Percentiles rank a stretch among this genome's conserved stretches.
Evolutionary conservation across 2,888 invertebrate genomes (phyloP).

Genomic region (Melanostoma scalare): DNA sequence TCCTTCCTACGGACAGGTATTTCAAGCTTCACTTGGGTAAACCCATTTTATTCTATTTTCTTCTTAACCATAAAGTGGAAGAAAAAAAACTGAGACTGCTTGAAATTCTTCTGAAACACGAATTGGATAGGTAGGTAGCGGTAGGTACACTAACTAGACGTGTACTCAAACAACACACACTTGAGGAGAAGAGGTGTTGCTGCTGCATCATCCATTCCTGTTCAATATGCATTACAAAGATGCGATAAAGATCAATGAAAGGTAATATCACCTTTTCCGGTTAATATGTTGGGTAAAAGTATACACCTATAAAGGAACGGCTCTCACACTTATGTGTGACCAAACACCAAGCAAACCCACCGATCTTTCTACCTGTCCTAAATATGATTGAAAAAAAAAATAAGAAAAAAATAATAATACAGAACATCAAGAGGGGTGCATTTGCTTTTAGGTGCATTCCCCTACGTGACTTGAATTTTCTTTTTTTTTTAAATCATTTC

Average conservation of each 20-base stretch:
- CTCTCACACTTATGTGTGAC: slow-evolving; percentile 57
- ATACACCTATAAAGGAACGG: slow-evolving; percentile 34
- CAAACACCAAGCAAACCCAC: slow-evolving; percentile 15
- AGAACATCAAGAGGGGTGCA: slow-evolving; percentile 34
- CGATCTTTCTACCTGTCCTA: slow-evolving; percentile 66
- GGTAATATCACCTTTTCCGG: slow-evolving; percentile 72
- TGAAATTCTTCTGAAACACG: slow-evolving; percentile 64
- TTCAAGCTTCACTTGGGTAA: slow-evolving; percentile 54
- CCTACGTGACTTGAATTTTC: slow-evolving; percentile 70
- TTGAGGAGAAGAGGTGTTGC: slow-evolving; percentile 25
- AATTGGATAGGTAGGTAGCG: slow-evolving; percentile 9
- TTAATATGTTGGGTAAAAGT: slow-evolving; percentile 59
- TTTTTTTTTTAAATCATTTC: slow-evolving; percentile 47
- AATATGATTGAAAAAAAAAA: slow-evolving; percentile 46
- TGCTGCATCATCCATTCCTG: slow-evolving; percentile 64
- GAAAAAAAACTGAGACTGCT: slow-evolving; percentile 21
- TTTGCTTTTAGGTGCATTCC: slow-evolving; percentile 66
- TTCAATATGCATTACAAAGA: slow-evolving; percentile 71
- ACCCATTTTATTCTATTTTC: slow-evolving; percentile 48
- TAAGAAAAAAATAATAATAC: no score
- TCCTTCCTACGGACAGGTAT: slow-evolving; percentile 53
- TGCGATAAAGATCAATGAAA: slow-evolving; percentile 71
- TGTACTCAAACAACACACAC: slow-evolving; percentile 12
- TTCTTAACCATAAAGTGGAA: slow-evolving; percentile 37
- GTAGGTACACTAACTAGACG: slow-evolving; percentile 28